These are phyloP conservation scores for Tringa solitaria DNA, from an alignment of 2,113 vertebrate species.

Conservation along the genomic window DNA sequence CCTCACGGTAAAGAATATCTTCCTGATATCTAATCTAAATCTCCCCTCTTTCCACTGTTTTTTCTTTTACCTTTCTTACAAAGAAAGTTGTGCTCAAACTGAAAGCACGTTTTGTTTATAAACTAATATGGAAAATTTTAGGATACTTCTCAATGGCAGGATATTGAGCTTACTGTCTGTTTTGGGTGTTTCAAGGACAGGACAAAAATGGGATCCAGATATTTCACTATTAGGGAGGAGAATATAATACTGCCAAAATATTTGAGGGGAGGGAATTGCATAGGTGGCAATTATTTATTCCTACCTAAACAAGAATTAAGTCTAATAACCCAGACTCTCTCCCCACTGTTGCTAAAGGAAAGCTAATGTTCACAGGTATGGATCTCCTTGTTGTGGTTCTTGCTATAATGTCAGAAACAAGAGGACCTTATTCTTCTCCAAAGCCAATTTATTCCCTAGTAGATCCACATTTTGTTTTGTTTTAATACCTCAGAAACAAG, in stretches of 20 bases:
- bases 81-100: background rate
- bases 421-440: background rate
- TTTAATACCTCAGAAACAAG: background rate
- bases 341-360: background rate
- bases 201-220: background rate
- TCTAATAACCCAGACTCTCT: background rate
- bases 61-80: background rate
- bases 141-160: rapidly evolving
- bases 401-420: background rate
- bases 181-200: background rate
- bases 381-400: background rate
- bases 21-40: too few species aligned
- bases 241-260: background rate
- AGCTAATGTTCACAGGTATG: background rate
- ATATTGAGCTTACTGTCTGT: rapidly evolving
- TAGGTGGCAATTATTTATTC: background rate
- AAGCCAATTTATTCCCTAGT: background rate
- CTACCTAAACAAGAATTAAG: background rate
- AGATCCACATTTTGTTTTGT: background rate
- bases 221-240: background rate
- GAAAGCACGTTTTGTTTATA: background rate
- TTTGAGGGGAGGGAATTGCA: background rate
- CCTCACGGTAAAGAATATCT: too few species aligned
- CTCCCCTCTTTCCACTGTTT: background rate
- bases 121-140: background rate